Evolutionary conservation across 1,140 invertebrate genomes (phyloP).

Genomic region (Papilio machaon): DNA sequence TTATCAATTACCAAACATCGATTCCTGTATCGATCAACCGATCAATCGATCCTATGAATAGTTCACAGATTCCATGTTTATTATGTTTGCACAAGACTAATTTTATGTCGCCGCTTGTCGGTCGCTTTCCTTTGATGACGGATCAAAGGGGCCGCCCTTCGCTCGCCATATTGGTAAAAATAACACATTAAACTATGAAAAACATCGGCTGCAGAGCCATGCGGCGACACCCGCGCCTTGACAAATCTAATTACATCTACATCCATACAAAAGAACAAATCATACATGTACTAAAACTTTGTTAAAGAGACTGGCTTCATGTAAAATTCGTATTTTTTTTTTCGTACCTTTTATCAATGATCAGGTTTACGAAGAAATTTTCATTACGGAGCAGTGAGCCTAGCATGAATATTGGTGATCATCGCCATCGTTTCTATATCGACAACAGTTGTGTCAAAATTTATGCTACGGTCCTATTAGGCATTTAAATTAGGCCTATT

Average conservation of each 20-base stretch:
- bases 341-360: no score
- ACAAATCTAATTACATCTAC: slow-evolving; percentile 4
- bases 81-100: slow-evolving; percentile 66
- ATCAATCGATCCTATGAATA: slow-evolving; percentile 61
- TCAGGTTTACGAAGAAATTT: no score
- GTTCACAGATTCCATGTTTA: slow-evolving; percentile 54
- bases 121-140: slow-evolving; percentile 64
- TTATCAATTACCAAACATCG: background rate
- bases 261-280: background rate
- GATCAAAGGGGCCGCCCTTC: slow-evolving; percentile 70
- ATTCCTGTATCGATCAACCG: slow-evolving; percentile 49
- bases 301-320: background rate
- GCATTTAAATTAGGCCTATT: no score
- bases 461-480: no score
- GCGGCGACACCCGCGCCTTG: background rate
- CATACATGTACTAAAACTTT: background rate
- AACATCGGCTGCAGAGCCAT: slow-evolving; percentile 49
- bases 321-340: background rate
- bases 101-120: slow-evolving; percentile 68
- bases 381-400: no score
- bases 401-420: no score
- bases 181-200: slow-evolving; percentile 73
- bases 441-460: no score
- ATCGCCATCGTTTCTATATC: no score
- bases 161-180: slow-evolving; percentile 75